Evolutionary conservation across 1,140 invertebrate species (phyloP), one percentile per base, ranked within the genome.

Genomic region (Phthorimaea operculella): DNA sequence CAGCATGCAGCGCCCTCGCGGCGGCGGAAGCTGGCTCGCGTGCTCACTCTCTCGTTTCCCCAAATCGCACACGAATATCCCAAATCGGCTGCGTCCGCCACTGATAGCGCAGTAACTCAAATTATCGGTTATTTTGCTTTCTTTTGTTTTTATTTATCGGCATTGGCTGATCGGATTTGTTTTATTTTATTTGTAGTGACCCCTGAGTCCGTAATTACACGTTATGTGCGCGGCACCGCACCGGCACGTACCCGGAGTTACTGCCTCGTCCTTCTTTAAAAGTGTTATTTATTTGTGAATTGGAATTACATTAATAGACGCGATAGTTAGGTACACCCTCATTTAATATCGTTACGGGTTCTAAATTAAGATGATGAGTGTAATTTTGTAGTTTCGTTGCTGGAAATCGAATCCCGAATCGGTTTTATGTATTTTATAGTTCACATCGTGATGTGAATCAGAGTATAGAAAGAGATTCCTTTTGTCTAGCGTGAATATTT

Each of bases 231-330:
- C 21, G 21, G 21, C 21, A 28, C 62, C 58, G 59, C 66, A 57
- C 61, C 54, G 58, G 67, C 79, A 78, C 79, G 79, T 79, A 79
- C 65, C 33, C 55, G 57, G 51, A 63, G 50, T 63, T 56, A 57
- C 62, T 57, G 60, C 61, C 68, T 62, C 63, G 64, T 75, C 72
- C 74, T 74, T 70, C 66, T 79, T 73, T 80, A 76, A 79, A 82
- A 78, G 68, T 70, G 69, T 83, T 85, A 77, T 85, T 85, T 83
- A 83, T 83, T 81, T 77, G 68, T 80, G 70, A 81, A 83, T 84
- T 64, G 75, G 67, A 64, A 75, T 68, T 75, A 78, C 64, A 80
- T 81, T 83, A 81, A 81, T 83, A 81, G 72, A 76, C 67, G 49
- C 58, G 59, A 70, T 64, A 68, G 70, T 71, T 51, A 68, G 71